phyloP scores from a whole-genome alignment of 2,113 vertebrate species.

The Rhipidura dahli region DNA sequence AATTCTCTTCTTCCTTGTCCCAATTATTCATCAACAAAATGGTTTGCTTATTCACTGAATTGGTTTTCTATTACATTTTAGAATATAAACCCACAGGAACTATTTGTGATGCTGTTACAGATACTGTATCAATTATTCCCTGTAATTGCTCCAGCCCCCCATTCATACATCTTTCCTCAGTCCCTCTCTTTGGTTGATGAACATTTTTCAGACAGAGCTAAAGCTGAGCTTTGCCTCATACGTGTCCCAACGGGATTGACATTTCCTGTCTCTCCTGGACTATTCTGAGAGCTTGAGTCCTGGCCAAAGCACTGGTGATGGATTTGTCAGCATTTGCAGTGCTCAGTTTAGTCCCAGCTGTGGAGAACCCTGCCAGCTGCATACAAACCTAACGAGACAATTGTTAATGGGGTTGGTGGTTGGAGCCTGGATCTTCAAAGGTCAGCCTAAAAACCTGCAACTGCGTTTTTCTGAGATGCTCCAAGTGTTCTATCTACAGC shows the following conservation, averaged over 20 bases:
- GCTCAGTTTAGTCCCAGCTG: background rate
- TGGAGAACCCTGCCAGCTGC: background rate
- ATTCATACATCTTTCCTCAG: background rate
- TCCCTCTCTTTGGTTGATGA: background rate
- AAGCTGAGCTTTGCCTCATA: background rate
- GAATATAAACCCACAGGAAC: background rate
- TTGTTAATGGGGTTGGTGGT: background rate
- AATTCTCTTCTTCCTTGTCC: background rate
- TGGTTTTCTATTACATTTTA: background rate
- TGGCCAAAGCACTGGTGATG: background rate
- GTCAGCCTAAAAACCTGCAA: background rate
- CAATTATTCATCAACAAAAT: background rate
- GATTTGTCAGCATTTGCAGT: background rate
- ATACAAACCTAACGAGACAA: background rate
- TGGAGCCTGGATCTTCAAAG: background rate
- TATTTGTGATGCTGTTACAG: background rate
- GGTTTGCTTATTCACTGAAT: background rate
- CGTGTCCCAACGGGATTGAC: rapidly evolving
- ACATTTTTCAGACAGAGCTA: background rate
- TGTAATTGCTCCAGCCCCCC: background rate
- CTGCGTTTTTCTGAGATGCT: background rate
- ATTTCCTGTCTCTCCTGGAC: background rate
- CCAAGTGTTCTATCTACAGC: background rate
- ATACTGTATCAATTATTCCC: background rate
- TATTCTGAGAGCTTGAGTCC: background rate